Conservation (phyloP, 2,888 invertebrate species). For the Candidula unifasciata region DNA sequence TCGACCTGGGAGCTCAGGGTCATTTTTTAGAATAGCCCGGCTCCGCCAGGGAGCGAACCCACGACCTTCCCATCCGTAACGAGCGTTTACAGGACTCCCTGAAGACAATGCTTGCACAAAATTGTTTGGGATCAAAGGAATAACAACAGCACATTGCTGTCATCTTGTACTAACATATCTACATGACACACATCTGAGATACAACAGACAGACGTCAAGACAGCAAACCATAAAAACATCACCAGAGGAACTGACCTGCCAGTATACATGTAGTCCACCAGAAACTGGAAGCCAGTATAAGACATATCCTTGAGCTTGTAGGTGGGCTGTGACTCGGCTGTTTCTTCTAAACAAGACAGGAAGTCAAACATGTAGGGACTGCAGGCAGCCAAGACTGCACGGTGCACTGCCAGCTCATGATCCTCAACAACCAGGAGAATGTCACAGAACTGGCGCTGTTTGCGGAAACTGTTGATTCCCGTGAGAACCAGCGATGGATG, state of each 20-base stretch:
- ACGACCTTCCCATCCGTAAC: too few relatives aligned
- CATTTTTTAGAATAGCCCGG: too few relatives aligned
- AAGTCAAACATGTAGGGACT: conserved; percentile 87
- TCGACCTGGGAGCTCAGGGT: too few relatives aligned
- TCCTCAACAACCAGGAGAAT: conserved; percentile 88
- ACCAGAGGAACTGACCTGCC: conserved; percentile 23
- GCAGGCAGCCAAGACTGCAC: conserved; percentile 87
- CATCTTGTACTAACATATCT: too few relatives aligned
- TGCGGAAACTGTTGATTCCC: conserved; percentile 87
- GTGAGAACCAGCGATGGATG: conserved; percentile 80
- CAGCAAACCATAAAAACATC: too few relatives aligned
- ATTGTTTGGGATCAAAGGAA: too few relatives aligned
- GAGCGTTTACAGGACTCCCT: too few relatives aligned
- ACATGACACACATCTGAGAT: too few relatives aligned
- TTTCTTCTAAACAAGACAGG: conserved; percentile 80
- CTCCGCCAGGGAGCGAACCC: too few relatives aligned
- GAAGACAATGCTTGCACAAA: too few relatives aligned
- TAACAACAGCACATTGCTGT: too few relatives aligned
- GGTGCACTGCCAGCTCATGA: conserved; percentile 83
- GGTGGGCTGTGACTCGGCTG: conserved; percentile 76
- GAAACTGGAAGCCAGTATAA: conserved; percentile 83
- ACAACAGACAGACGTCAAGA: background rate
- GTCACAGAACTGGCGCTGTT: conserved; percentile 91
- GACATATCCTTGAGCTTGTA: conserved; percentile 84
- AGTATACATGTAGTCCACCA: conserved; percentile 91